Evolutionary conservation across 2,888 invertebrate genomes (phyloP).

Genomic region (Cinara cedri): DNA sequence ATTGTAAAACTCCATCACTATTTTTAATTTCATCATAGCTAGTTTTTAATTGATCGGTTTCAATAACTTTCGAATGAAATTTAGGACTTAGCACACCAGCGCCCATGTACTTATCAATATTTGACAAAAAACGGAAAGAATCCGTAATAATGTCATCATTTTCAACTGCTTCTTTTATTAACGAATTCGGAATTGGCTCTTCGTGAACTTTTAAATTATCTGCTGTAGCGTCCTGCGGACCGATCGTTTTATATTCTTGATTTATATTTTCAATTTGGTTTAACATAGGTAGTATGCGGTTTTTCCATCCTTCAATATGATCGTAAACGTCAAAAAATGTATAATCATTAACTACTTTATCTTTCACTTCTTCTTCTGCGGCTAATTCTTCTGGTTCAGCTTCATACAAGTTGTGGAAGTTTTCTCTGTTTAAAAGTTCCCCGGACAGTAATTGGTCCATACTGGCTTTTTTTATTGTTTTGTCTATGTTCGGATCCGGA

Average conservation of each 20-base stretch:
- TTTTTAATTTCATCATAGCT: too few relatives aligned
- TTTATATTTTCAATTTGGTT: neutral
- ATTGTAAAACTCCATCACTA: too few relatives aligned
- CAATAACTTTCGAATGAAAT: neutral
- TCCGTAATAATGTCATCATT: neutral
- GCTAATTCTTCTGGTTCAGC: neutral
- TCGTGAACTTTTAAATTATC: neutral
- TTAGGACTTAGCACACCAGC: neutral
- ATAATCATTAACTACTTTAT: neutral
- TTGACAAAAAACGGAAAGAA: neutral
- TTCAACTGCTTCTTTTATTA: neutral
- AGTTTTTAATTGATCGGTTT: neutral
- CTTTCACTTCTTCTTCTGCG: neutral
- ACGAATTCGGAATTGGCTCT: neutral
- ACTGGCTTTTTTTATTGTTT: neutral
- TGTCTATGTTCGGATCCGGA: neutral
- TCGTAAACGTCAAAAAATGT: neutral
- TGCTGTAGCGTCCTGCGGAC: too few relatives aligned
- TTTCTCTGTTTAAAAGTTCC: neutral
- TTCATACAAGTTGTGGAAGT: neutral
- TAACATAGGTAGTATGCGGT: neutral
- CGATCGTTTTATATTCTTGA: too few relatives aligned
- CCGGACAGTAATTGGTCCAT: conserved; percentile 21
- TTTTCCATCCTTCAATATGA: conserved; percentile 24
- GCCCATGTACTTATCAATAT: neutral